These are phyloP conservation scores for Achlya flavicornis DNA, from an alignment of 2,888 invertebrate species.

Conservation along the genomic window DNA sequence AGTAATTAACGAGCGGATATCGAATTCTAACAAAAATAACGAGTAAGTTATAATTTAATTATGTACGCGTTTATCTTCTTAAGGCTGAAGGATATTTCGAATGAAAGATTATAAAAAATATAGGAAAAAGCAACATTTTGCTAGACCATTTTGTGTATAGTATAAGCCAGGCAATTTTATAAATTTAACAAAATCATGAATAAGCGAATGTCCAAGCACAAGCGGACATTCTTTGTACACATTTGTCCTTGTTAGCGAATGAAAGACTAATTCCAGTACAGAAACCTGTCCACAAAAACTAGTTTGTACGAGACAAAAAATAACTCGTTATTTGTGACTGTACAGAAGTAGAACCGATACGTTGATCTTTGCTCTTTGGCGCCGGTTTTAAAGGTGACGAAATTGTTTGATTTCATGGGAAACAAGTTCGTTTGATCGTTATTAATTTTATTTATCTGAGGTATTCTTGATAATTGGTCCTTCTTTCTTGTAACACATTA, in stretches of 20 bases:
- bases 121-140: not conserved
- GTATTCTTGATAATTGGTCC: not conserved
- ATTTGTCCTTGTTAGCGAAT: conserved; percentile 50
- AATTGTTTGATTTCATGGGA: conserved; percentile 1
- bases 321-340: conserved; percentile 33
- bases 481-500: not conserved
- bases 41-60: not conserved
- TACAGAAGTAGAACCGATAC: conserved; percentile 22
- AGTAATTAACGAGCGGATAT: conserved; percentile 9
- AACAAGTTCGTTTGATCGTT: not conserved
- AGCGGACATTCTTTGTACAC: conserved; percentile 18
- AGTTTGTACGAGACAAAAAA: conserved; percentile 47
- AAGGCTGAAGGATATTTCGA: not conserved
- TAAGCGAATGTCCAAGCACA: conserved; percentile 11
- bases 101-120: not conserved
- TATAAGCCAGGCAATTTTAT: not conserved
- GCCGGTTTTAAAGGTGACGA: not conserved
- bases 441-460: not conserved
- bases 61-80: not conserved
- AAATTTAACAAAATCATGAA: not conserved
- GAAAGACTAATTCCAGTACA: conserved; percentile 40
- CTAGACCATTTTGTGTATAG: not conserved
- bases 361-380: conserved; percentile 1
- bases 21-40: not conserved
- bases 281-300: conserved; percentile 42